Base-by-base conservation (phyloP, 2,113 vertebrate genomes). In the Brachirus orientalis region DNA sequence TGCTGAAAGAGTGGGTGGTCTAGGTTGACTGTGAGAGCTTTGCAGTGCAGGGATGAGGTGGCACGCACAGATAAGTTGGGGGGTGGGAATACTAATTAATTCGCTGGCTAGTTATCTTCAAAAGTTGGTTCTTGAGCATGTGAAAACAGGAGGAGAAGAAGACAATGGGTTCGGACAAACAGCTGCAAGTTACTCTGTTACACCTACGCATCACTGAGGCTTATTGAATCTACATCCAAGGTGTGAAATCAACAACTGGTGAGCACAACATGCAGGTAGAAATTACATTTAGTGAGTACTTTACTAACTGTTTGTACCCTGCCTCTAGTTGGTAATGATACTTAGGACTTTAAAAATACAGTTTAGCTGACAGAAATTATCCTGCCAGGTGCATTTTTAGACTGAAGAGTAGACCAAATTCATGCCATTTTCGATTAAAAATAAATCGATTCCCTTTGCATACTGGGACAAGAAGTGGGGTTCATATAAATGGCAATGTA, bases 21-120 rank as follows among this genome's bases (percentile, higher is more conserved):
- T 51, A 10, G 28, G 7, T 46, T 16, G 10, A 43, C 7, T n/a
- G 28, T 55, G 52, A 19, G 16, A 35, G n/a, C 44, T 41, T 40
- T 58, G 20, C 10, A 17, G 45, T 48, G 33, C 46, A 18, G 20
- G 45, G 56, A 59, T 60, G 47, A 54, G 47, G 48, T 17, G 48
- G 53, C 48, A 54, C 40, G 52, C 43, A 4, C 2, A 17, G 41
- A 54, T 20, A 44, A 36, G 14, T 12, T 52, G 17, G 18, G n/a
- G n/a, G 17, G 12, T 47, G 33, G 37, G 47, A 60, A 60, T 60
- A 35, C 22, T 36, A 47, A 51, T 43, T 12, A 51, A 38, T 44
- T 44, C n/a, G 22, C 66, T 11, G 16, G 16, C 20, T 40, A 22
- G 44, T 22, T 22, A 57, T 46, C 13, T 41, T 22, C 17, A 14